These are phyloP conservation scores for Xenops minutus DNA, from an alignment of 2,797 vertebrate species.

Conservation along the genomic window DNA sequence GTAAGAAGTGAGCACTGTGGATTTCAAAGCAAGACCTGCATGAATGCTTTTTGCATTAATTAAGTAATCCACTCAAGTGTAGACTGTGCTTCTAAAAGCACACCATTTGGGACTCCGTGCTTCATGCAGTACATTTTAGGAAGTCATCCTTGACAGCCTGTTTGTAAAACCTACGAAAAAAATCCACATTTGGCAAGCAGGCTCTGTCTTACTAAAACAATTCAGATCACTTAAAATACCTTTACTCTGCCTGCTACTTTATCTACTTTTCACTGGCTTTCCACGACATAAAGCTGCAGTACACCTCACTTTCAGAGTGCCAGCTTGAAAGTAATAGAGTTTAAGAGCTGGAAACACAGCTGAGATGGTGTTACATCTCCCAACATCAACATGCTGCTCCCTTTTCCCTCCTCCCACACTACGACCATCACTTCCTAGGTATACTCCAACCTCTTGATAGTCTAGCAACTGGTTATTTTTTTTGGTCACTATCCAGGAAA, in stretches of 20 bases:
- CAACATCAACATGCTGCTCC: background rate
- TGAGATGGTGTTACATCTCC: background rate
- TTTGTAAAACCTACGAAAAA: background rate
- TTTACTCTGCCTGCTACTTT: background rate
- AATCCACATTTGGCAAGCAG: background rate
- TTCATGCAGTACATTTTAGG: background rate
- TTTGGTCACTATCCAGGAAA: background rate
- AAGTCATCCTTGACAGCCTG: background rate
- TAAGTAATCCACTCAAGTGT: background rate
- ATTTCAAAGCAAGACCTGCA: background rate
- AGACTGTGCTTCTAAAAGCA: background rate
- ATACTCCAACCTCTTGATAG: background rate
- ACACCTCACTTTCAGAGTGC: background rate
- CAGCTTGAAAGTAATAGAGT: background rate
- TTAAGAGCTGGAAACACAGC: background rate
- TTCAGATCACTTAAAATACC: background rate
- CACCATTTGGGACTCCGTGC: background rate
- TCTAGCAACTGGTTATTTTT: background rate
- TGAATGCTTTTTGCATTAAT: background rate
- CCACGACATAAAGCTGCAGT: background rate
- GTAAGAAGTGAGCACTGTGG: background rate
- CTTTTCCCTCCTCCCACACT: background rate
- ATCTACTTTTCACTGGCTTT: background rate
- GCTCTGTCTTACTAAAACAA: background rate
- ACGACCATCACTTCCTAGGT: background rate